These are phyloP conservation scores for Dryomyza anilis DNA, from an alignment of 2,888 invertebrate species.

Conservation along the genomic window DNA sequence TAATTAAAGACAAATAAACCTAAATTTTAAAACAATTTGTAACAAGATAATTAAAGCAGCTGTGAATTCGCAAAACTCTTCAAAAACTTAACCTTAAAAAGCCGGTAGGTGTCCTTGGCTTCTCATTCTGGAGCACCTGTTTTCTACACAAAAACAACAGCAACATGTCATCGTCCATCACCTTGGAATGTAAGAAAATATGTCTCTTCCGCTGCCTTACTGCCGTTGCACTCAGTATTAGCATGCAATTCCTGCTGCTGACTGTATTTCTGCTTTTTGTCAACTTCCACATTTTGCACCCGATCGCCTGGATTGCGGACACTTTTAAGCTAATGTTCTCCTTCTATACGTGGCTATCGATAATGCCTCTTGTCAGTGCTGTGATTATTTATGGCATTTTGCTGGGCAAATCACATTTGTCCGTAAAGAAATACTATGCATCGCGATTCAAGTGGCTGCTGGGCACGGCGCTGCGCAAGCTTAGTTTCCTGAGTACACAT, in stretches of 20 bases:
- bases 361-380: constrained; percentile 68
- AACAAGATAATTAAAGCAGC: neutral
- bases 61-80: neutral
- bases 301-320: constrained; percentile 69
- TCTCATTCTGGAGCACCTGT: neutral
- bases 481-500: constrained; percentile 63
- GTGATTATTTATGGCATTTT: constrained; percentile 75
- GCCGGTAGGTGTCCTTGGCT: neutral
- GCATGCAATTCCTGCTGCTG: constrained; percentile 65
- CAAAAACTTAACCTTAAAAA: constrained; percentile 10
- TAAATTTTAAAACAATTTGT: neutral
- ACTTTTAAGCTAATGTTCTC: constrained; percentile 65
- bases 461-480: constrained; percentile 68
- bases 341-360: constrained; percentile 68
- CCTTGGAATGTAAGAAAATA: constrained; percentile 49
- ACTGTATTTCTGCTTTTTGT: constrained; percentile 64
- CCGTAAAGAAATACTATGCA: constrained; percentile 67
- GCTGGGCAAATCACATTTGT: constrained; percentile 72
- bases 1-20: neutral
- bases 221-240: constrained; percentile 68
- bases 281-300: constrained; percentile 70
- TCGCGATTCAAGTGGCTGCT: constrained; percentile 72
- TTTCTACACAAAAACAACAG: constrained; percentile 2
- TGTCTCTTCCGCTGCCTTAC: constrained; percentile 52
- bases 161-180: constrained; percentile 15